Conservation (phyloP, 2,888 invertebrate genomes). For the Nemotelus nigrinus region DNA sequence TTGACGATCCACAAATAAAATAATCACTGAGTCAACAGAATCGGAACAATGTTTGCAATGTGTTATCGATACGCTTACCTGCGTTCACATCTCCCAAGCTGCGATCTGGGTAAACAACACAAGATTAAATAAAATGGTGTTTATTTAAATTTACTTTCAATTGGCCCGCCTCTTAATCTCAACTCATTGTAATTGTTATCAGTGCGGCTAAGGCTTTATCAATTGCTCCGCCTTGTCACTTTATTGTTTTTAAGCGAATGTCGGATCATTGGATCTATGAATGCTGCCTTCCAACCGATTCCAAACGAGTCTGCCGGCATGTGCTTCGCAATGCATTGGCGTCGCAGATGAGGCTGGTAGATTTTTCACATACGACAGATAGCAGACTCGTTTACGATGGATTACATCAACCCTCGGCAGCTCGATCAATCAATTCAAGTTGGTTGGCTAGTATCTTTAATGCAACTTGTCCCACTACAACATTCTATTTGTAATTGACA, state of each 20-base stretch:
- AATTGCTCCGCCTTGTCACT: conserved; percentile 31
- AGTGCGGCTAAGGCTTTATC: conserved; percentile 25
- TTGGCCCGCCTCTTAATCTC: conserved; percentile 40
- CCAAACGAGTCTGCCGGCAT: neutral
- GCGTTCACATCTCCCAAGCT: neutral
- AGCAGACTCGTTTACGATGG: neutral
- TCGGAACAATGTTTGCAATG: conserved; percentile 37
- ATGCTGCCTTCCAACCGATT: neutral
- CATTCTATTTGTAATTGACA: conserved; percentile 29
- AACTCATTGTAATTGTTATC: conserved; percentile 33
- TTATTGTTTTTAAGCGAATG: conserved; percentile 14
- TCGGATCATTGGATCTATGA: neutral
- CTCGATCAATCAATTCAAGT: conserved; percentile 14
- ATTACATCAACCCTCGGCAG: neutral
- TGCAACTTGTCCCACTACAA: conserved; percentile 18
- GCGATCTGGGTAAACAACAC: conserved; percentile 15
- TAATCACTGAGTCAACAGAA: conserved; percentile 34
- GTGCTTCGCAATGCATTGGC: neutral
- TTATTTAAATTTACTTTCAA: conserved; percentile 43
- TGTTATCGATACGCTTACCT: conserved; percentile 27
- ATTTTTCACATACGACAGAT: neutral
- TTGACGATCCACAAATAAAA: conserved; percentile 33
- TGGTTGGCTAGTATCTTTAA: conserved; percentile 21
- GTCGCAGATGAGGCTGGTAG: neutral
- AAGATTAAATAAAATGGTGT: conserved; percentile 39